Percentiles rank a stretch among this genome's conserved stretches.
phyloP scores from a whole-genome alignment of 2,888 invertebrate species.

The Fragum sueziense region DNA sequence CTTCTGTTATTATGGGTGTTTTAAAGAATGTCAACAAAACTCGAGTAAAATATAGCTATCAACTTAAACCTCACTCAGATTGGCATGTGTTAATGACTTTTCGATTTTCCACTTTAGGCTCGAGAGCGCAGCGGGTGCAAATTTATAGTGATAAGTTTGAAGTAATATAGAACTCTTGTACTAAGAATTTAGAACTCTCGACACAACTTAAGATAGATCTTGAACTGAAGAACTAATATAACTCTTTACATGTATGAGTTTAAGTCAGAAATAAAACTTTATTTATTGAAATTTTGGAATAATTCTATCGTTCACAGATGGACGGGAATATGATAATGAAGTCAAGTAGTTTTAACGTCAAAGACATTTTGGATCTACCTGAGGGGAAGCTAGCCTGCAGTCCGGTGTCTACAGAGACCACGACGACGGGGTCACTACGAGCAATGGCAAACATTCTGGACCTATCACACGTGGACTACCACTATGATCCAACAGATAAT shows the following conservation, averaged over 20 bases:
- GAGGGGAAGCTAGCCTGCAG: constrained; percentile 83
- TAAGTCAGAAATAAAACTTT: neutral
- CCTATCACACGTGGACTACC: constrained; percentile 60
- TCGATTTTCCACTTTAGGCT: constrained; percentile 56
- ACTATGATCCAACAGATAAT: constrained; percentile 82
- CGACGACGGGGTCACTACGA: constrained; percentile 60
- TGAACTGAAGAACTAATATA: neutral
- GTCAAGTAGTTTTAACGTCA: constrained; percentile 94
- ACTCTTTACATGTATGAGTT: neutral
- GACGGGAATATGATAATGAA: constrained; percentile 85
- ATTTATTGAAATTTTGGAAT: neutral
- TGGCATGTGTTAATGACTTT: constrained; percentile 61
- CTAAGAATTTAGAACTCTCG: neutral
- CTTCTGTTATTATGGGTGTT: constrained; percentile 45
- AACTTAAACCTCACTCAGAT: constrained; percentile 57
- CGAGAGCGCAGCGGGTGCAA: constrained; percentile 56
- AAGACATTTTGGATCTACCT: constrained; percentile 95
- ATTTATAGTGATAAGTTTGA: constrained; percentile 53
- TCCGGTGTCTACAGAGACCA: constrained; percentile 59
- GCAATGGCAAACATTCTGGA: constrained; percentile 64
- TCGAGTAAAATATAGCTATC: constrained; percentile 61
- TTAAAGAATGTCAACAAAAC: constrained; percentile 59
- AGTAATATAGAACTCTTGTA: constrained; percentile 6
- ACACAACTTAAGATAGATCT: neutral
- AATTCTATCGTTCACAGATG: constrained; percentile 60